Evolutionary conservation across 2,797 vertebrate genomes (phyloP).

Genomic region (Echiichthys vipera): DNA sequence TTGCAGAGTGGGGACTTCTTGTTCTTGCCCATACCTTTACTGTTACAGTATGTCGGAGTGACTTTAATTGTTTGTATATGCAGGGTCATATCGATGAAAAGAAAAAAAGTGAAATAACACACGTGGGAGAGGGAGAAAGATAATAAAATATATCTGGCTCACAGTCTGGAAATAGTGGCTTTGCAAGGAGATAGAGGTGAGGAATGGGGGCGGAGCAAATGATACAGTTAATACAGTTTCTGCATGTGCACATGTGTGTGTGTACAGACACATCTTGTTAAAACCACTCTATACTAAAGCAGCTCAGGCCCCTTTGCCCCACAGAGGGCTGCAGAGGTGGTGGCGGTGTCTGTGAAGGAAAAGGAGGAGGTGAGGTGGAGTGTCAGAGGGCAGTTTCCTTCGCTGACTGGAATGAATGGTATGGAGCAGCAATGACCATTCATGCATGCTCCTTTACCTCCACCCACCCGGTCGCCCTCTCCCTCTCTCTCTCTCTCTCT

Average conservation of each 20-base stretch:
- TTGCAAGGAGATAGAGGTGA: slow-evolving; percentile 42
- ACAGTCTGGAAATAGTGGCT: slow-evolving; percentile 55
- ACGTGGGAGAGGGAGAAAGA: background rate
- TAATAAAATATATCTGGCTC: slow-evolving; percentile 5
- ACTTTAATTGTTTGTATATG: slow-evolving; percentile 18
- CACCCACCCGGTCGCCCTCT: too few relatives aligned
- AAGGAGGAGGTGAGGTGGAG: slow-evolving; percentile 52
- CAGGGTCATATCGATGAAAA: slow-evolving; percentile 40
- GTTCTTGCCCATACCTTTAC: slow-evolving; percentile 30
- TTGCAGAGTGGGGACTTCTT: slow-evolving; percentile 39
- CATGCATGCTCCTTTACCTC: slow-evolving; percentile 81
- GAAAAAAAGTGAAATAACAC: slow-evolving; percentile 24
- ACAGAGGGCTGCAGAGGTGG: slow-evolving; percentile 63
- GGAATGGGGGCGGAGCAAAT: slow-evolving; percentile 2
- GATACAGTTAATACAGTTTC: background rate
- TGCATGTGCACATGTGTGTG: slow-evolving; percentile 1
- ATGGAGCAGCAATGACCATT: slow-evolving; percentile 83
- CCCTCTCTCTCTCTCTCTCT: slow-evolving; percentile 19
- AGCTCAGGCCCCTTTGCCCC: slow-evolving; percentile 54
- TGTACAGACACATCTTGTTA: slow-evolving; percentile 33
- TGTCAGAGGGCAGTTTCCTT: slow-evolving; percentile 65
- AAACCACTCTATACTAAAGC: slow-evolving; percentile 40
- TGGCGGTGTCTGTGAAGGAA: slow-evolving; percentile 49
- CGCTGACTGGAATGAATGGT: slow-evolving; percentile 85
- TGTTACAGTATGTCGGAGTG: slow-evolving; percentile 3